These are phyloP conservation scores for Echinops telfairi DNA, from an alignment of 2,113 vertebrate species.

Conservation along the genomic window DNA sequence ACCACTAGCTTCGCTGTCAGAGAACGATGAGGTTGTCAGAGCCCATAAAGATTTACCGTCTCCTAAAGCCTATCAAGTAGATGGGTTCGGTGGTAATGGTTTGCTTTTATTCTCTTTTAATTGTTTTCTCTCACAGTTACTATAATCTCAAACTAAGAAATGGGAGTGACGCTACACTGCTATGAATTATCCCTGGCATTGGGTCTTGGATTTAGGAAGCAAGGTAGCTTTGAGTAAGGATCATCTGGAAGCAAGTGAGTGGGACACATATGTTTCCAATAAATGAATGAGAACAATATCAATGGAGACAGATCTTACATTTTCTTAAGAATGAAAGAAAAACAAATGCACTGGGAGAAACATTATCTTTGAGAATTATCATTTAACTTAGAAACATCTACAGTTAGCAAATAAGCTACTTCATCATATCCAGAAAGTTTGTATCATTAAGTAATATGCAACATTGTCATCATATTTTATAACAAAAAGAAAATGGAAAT, in stretches of 20 bases:
- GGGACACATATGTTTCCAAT: slow-evolving; percentile 9
- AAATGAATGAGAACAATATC: background rate
- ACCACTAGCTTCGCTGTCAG: too few relatives aligned
- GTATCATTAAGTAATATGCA: background rate
- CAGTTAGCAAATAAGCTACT: too few relatives aligned
- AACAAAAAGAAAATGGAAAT: background rate
- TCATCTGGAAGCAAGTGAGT: too few relatives aligned
- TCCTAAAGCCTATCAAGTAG: too few relatives aligned
- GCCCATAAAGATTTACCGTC: too few relatives aligned
- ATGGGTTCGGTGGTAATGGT: too few relatives aligned
- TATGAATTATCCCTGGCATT: background rate
- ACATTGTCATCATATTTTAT: background rate
- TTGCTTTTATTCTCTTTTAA: background rate
- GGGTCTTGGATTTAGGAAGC: background rate
- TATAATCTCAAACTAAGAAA: background rate
- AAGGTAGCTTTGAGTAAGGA: background rate
- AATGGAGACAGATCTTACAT: background rate
- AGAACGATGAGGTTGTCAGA: too few relatives aligned
- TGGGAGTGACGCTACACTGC: background rate
- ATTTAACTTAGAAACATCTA: background rate
- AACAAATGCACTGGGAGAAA: background rate
- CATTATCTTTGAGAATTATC: slow-evolving; percentile 7
- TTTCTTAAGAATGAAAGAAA: slow-evolving; percentile 16
- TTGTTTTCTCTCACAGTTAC: background rate
- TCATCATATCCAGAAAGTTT: background rate